phyloP scores from a whole-genome alignment of 2,888 invertebrate species.

The Leptopilina myrica region DNA sequence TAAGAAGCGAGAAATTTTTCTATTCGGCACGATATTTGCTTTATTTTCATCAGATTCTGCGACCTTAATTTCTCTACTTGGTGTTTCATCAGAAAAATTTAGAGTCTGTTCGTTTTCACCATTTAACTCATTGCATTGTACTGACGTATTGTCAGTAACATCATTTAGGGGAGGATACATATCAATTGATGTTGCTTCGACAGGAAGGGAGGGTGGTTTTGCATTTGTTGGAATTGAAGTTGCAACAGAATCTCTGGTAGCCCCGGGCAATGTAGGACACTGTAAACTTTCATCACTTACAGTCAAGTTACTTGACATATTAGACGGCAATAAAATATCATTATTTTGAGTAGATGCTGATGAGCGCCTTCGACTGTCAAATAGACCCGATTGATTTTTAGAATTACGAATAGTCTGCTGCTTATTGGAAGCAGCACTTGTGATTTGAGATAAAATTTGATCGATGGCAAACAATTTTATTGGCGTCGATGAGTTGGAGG shows the following conservation, averaged over 20 bases:
- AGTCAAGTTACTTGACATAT: slow-evolving; percentile 66
- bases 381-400: slow-evolving; percentile 63
- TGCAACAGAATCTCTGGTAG: slow-evolving; percentile 58
- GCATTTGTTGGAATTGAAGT: slow-evolving; percentile 50
- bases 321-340: slow-evolving; percentile 72
- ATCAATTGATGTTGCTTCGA: slow-evolving; percentile 12
- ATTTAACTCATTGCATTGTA: slow-evolving; percentile 41
- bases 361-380: slow-evolving; percentile 71
- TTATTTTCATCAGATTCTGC: slow-evolving; percentile 58
- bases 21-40: slow-evolving; percentile 73
- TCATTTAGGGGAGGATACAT: neutral
- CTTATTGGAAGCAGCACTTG: slow-evolving; percentile 66
- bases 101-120: slow-evolving; percentile 33
- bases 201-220: slow-evolving; percentile 42
- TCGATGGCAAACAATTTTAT: slow-evolving; percentile 74
- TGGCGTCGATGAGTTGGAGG: slow-evolving; percentile 73
- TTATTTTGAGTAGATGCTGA: slow-evolving; percentile 74
- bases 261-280: slow-evolving; percentile 55
- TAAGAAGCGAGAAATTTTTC: slow-evolving; percentile 89
- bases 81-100: slow-evolving; percentile 19
- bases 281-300: slow-evolving; percentile 67
- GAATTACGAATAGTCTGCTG: slow-evolving; percentile 60
- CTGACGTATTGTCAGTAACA: neutral
- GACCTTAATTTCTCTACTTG: slow-evolving; percentile 44
- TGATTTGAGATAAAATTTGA: slow-evolving; percentile 74